Evolutionary conservation across 2,797 vertebrate species (phyloP), one percentile per base, ranked within the genome.

Genomic region (Loriculus beryllinus): DNA sequence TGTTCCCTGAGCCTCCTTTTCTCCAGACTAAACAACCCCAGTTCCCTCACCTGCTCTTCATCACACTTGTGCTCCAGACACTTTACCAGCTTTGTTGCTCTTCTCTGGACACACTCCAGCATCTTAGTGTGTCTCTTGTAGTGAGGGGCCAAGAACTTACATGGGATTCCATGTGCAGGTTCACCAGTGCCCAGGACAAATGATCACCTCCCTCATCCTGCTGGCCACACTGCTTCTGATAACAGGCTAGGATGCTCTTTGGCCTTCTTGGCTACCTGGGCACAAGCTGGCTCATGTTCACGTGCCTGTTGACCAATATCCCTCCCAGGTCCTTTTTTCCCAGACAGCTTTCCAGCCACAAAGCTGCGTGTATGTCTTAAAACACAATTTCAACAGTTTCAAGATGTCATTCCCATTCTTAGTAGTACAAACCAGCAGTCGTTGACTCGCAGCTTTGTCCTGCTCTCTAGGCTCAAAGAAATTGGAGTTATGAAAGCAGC

Each of bases 11-110:
- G 62, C 43, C 60, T 87, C 23, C 33, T 67, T 31, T 52, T 23
- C 56, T 56, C 70, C 48, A 76, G 35, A 28, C 31, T 56, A 64
- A 56, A 37, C 12, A 3, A 15, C 14, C 5, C 5, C 28, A 70
- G 20, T 28, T 64, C 28, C 51, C 17, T 51, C 45, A 31, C 14
- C 13, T 0, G 0, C n/a, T 57, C 20, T 25, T 63, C 1, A 2
- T 48, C 29, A 7, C 9, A 31, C 26, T 31, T 39, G 9, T 51
- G 29, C 49, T 57, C 49, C 72, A 83, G 14, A 26, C 20, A 17
- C 20, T 35, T 39, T 8, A 45, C 17, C 20, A 71, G n/a, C 16
- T 39, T n/a, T 0, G 0, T 7, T 84, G n/a, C 31, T 35, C 31
- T 84, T 67, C 35, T 54, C n/a, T n/a, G 8, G 14, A 64, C 8